Conservation (phyloP, 2,113 vertebrate species). For the Grammomys dolichurus region DNA sequence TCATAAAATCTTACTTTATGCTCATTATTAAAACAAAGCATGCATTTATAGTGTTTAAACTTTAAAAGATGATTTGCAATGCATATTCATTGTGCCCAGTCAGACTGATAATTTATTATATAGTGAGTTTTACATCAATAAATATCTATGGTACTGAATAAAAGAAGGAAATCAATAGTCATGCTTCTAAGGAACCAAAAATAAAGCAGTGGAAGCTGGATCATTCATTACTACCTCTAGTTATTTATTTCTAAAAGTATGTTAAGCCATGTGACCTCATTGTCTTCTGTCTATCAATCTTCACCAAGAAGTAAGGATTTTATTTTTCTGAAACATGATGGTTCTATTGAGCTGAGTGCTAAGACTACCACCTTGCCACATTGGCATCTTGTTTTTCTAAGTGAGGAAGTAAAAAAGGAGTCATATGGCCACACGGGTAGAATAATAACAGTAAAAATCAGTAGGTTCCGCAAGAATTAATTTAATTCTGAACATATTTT, state of each 20-base stretch:
- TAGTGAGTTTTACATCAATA: neutral
- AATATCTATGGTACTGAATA: neutral
- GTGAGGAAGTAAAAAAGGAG: neutral
- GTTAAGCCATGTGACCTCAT: neutral
- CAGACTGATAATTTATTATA: neutral
- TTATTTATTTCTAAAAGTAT: neutral
- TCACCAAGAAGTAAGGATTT: neutral
- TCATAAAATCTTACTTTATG: conserved; percentile 3
- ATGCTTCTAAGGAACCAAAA: neutral
- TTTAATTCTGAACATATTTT: neutral
- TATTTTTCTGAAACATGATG: neutral
- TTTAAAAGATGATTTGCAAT: neutral
- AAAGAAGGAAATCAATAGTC: neutral
- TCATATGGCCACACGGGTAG: neutral
- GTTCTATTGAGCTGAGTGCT: neutral
- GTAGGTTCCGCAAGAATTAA: neutral
- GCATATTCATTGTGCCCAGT: neutral
- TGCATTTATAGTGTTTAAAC: neutral
- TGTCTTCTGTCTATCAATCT: neutral
- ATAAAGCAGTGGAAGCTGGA: neutral
- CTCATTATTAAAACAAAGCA: neutral
- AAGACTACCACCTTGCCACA: neutral
- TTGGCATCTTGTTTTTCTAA: neutral
- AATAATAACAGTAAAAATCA: neutral
- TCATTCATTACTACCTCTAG: neutral